Evolutionary conservation across 2,888 invertebrate genomes (phyloP).

Genomic region (Synergus japonicus): DNA sequence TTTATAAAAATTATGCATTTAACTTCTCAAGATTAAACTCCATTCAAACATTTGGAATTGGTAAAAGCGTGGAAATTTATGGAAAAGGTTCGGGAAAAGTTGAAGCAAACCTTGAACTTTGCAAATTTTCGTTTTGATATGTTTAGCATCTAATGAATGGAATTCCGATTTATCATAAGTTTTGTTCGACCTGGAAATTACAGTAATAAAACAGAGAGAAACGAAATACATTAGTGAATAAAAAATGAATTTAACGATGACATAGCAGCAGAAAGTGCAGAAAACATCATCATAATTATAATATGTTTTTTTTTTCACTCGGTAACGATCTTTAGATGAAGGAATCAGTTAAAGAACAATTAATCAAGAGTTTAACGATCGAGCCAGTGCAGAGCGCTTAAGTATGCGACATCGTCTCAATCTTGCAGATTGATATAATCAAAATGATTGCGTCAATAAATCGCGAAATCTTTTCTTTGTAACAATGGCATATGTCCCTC

Average conservation of each 20-base stretch:
- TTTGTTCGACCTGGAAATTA: background rate
- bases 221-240: background rate
- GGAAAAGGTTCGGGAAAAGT: background rate
- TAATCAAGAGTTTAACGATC: background rate
- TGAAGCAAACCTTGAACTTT: no score
- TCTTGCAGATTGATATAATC: slow-evolving; percentile 1
- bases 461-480: slow-evolving; percentile 12
- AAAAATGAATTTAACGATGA: background rate
- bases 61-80: background rate
- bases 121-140: background rate
- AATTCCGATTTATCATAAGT: background rate
- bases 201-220: background rate
- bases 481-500: slow-evolving; percentile 13
- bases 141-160: background rate
- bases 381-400: background rate
- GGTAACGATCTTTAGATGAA: background rate
- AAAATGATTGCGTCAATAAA: slow-evolving; percentile 28
- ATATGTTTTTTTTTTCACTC: background rate
- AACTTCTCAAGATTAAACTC: background rate
- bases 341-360: background rate
- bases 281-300: background rate
- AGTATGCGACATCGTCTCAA: background rate
- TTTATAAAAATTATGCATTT: background rate
- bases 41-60: background rate
- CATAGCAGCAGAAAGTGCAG: background rate